Evolutionary conservation across 30 jellyfish, hydroid and myxozoan genomes (phyloP), one percentile per base, ranked within the genome.

Genomic region (Aurelia aurita): DNA sequence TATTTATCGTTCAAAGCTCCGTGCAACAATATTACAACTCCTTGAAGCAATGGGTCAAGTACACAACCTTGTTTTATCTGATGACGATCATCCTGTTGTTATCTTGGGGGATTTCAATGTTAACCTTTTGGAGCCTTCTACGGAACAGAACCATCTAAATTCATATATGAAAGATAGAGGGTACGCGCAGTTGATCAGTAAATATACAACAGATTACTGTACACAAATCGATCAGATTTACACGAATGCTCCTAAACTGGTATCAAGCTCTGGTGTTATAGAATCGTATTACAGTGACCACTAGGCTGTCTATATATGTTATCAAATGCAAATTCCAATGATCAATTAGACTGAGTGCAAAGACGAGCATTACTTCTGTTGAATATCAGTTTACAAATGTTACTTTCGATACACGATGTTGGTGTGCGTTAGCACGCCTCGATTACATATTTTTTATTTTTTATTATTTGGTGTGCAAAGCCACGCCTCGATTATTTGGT

Each of bases 81-180:
- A 26, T 6, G 3, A 7, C 26, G 53, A 31, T 3, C 13, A 57
- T 2, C 66, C 66, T 2, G 49, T 34, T 3, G n/a, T 76, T 7
- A 76, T 76, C 23, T 3, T 76, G 11, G 88, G 88, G 21, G 88
- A 76, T 28, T 76, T 76, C 43, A 76, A 76, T 60, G 69, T 76
- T 7, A 34, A 76, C 32, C 21, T 73, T 4, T 22, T 28, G 51
- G 45, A 18, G 7, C 9, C 11, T 2, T 51, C 70, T 31, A 11
- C 73, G 2, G 72, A 73, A 46, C 18, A 11, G 26, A 7, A 10
- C 3, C 32, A 23, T 9, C 72, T 73, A 7, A 2, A 8, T 20
- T 15, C 46, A 20, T 23, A 73, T 12, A 73, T 73, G 73, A 5
- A 5, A 70, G 55, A 14, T 25, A 6, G 19, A 5, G 85, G 85